Base-by-base conservation (phyloP, 2,113 vertebrate species). In the Philantomba maxwellii region DNA sequence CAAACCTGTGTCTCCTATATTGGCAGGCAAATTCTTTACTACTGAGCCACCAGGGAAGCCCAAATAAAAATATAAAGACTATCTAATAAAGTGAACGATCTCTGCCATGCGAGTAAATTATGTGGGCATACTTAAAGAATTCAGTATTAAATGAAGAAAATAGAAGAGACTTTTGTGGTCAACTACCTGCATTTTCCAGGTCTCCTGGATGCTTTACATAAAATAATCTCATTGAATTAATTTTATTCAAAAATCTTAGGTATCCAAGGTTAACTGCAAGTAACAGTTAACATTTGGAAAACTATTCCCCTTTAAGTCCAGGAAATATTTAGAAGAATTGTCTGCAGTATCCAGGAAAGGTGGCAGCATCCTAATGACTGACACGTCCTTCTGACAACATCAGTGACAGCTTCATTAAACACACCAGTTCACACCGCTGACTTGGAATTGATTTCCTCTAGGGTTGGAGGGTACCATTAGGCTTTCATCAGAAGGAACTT, bases 331-430 rank as follows among this genome's bases (percentile, higher is more conserved):
- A 60, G 28, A 81, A n/a, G 82, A 66, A 49, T 49, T 15, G 1
- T 25, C 36, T 93, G 19, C 12, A 13, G 7, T 36, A 5, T 28
- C 47, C 43, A 57, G 91, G 25, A 66, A 87, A 75, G 12, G 33
- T 14, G n/a, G 39, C 36, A 64, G 39, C 14, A 5, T 45, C 17
- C 19, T 39, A 19, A 23, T 78, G 78, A 60, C 25, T 17, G 43
- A 11, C 28, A 11, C 3, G 5, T 26, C 60, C 0, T 0, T 43
- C 36, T 88, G 70, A 47, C 45, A 47, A 11, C 13, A 5, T 1
- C 36, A 70, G 3, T 21, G 55, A 89, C 8, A 91, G 51, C 78
- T 94, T 93, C 73, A 62, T 89, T 53, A 82, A 70, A 47, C 16
- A 33, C 21, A 70, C 49, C 53, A 28, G 82, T 84, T 75, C 57